These are phyloP conservation scores for Condylostylus longicornis DNA, from an alignment of 1,140 invertebrate species.

Conservation along the genomic window DNA sequence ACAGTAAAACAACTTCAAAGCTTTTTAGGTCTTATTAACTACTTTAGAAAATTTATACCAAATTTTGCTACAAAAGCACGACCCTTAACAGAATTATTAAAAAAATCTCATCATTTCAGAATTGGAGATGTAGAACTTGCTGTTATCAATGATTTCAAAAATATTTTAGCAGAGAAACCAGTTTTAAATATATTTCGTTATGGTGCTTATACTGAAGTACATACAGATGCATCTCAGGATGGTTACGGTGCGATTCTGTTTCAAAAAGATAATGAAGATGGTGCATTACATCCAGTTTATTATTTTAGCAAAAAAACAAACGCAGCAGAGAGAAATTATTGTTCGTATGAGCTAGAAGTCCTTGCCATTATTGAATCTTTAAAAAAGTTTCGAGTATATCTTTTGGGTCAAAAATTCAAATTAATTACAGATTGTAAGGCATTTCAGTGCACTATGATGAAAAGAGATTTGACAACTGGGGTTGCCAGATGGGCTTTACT, in stretches of 20 bases:
- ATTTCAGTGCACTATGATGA: slow-evolving; percentile 5
- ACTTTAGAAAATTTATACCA: slow-evolving; percentile 20
- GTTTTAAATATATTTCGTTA: not conserved
- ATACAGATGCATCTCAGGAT: slow-evolving; percentile 17
- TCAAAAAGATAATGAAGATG: slow-evolving; percentile 11
- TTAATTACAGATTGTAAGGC: slow-evolving; percentile 22
- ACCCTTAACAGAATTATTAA: slow-evolving; percentile 11
- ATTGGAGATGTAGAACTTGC: not conserved
- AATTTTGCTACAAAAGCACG: slow-evolving; percentile 12
- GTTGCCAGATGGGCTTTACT: slow-evolving; percentile 2
- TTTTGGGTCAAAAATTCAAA: slow-evolving; percentile 29
- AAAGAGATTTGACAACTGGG: slow-evolving; percentile 5
- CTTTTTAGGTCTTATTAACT: slow-evolving; percentile 18
- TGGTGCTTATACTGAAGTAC: slow-evolving; percentile 9
- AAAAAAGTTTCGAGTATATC: slow-evolving; percentile 24
- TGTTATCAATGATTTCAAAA: not conserved
- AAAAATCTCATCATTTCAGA: slow-evolving; percentile 1
- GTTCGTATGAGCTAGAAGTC: slow-evolving; percentile 18
- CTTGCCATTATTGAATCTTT: slow-evolving; percentile 14
- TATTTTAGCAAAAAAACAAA: slow-evolving; percentile 21
- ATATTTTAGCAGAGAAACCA: not conserved
- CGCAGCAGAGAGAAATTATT: slow-evolving; percentile 14
- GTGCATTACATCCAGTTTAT: slow-evolving; percentile 16
- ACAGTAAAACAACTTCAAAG: slow-evolving; percentile 15
- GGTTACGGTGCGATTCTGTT: slow-evolving; percentile 22